A percentile compares a stretch with the other conserved stretches of the same genome.
These are phyloP conservation scores for Drosophila anomalata DNA, from an alignment of 2,888 invertebrate genomes.

Conservation along the genomic window DNA sequence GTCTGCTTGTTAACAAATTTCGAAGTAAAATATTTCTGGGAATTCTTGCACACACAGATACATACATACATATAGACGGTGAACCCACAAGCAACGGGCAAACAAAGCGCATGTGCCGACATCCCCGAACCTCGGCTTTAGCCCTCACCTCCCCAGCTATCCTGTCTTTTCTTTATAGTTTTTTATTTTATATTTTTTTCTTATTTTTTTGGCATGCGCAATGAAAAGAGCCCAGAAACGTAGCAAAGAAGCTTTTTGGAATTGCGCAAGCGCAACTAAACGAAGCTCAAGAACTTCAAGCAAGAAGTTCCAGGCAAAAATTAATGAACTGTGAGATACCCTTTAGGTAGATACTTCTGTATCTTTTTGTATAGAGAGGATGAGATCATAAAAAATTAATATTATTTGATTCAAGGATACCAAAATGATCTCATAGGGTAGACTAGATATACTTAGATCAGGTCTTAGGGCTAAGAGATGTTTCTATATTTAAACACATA, in stretches of 20 bases:
- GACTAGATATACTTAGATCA: too few species aligned
- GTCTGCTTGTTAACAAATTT: constrained; percentile 75
- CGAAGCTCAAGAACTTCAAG: constrained; percentile 5
- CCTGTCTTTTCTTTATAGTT: constrained; percentile 7
- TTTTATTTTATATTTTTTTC: constrained; percentile 10
- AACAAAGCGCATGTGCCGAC: constrained; percentile 52
- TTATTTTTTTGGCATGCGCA: constrained; percentile 68
- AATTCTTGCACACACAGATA: constrained; percentile 50
- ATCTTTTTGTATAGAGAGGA: background rate
- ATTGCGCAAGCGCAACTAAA: constrained; percentile 69
- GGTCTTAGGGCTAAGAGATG: too few species aligned
- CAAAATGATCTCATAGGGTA: too few species aligned
- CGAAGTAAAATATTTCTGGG: constrained; percentile 72
- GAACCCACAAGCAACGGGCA: constrained; percentile 28
- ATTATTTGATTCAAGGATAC: too few species aligned
- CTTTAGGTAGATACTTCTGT: background rate
- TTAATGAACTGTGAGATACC: constrained; percentile 1
- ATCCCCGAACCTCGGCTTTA: constrained; percentile 16
- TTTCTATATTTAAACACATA: too few species aligned
- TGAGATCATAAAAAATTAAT: background rate
- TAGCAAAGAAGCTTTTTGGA: constrained; percentile 53
- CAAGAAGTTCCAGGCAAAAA: background rate
- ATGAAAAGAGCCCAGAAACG: constrained; percentile 57
- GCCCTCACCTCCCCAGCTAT: constrained; percentile 1
- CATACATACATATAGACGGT: constrained; percentile 40